Conservation (phyloP, 2,888 invertebrate genomes). For the Sycophila texana region DNA sequence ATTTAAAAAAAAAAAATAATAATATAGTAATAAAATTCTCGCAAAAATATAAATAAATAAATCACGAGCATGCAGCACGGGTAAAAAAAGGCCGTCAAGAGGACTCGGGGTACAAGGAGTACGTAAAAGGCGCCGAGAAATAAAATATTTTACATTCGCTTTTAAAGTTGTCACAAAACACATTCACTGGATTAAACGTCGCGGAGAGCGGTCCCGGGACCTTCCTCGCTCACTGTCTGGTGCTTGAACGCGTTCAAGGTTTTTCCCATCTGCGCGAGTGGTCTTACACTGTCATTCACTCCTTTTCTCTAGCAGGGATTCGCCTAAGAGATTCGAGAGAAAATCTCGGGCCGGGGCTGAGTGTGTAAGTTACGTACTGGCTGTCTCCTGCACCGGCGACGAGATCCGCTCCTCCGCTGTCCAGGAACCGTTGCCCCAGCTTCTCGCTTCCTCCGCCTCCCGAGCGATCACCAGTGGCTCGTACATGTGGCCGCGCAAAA, state of each 20-base stretch:
- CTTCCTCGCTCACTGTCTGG: constrained; percentile 18
- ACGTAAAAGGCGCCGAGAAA: constrained; percentile 12
- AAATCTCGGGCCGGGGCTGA: constrained; percentile 1
- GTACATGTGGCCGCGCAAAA: not conserved
- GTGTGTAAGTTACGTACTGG: constrained; percentile 60
- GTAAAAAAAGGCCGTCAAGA: constrained; percentile 17
- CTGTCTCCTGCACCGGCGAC: constrained; percentile 18
- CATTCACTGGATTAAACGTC: constrained; percentile 39
- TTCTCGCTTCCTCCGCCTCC: constrained; percentile 8
- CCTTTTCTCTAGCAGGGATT: constrained; percentile 1
- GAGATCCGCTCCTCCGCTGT: not conserved
- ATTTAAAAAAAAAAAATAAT: constrained; percentile 3
- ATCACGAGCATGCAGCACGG: constrained; percentile 14
- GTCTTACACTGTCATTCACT: constrained; percentile 56
- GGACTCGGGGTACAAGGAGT: not conserved
- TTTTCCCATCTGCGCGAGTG: constrained; percentile 10
- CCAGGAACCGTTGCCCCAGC: not conserved
- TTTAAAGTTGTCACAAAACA: constrained; percentile 44
- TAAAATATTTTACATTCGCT: constrained; percentile 38
- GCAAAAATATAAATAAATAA: constrained; percentile 18
- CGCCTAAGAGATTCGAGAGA: constrained; percentile 4
- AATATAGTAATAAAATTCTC: constrained; percentile 9
- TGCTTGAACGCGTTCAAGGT: constrained; percentile 38
- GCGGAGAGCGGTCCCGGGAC: constrained; percentile 32
- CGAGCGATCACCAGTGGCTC: not conserved